Conservation (phyloP, 2,113 vertebrate genomes). For the Atractosteus spatula region DNA sequence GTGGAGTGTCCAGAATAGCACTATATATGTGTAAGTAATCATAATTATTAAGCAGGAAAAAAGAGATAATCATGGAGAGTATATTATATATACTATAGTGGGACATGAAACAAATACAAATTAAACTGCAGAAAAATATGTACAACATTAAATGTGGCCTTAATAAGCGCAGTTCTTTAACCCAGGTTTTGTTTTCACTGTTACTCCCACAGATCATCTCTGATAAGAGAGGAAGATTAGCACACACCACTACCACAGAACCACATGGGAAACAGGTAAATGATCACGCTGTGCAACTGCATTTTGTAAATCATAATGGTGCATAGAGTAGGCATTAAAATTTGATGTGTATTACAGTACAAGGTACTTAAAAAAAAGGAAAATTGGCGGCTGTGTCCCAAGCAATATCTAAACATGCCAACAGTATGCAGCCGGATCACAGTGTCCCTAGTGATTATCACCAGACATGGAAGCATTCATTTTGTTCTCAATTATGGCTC, state of each 20-base stretch:
- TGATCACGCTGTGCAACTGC: background rate
- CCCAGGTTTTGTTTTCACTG: too few relatives aligned
- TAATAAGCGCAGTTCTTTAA: too few relatives aligned
- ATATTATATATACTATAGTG: too few relatives aligned
- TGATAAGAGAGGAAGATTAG: background rate
- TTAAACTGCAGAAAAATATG: too few relatives aligned
- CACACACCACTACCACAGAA: background rate
- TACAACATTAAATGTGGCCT: too few relatives aligned
- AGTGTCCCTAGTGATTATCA: constrained; percentile 55
- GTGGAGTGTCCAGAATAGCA: too few relatives aligned
- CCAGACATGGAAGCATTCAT: constrained; percentile 64
- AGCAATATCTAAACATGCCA: constrained; percentile 39
- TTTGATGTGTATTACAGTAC: background rate
- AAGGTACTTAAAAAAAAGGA: constrained; percentile 32
- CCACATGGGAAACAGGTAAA: constrained; percentile 7
- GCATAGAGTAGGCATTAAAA: background rate
- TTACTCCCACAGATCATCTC: too few relatives aligned
- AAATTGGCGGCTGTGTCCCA: constrained; percentile 34
- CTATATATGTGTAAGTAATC: too few relatives aligned
- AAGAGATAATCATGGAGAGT: too few relatives aligned
- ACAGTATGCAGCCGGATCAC: constrained; percentile 34
- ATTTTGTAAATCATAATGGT: constrained; percentile 1
- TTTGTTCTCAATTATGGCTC: constrained; percentile 59
- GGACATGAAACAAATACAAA: too few relatives aligned
- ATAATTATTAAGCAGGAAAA: too few relatives aligned